A percentile compares a stretch with the other conserved stretches of the same genome.
These are phyloP conservation scores for Drosophila anceps DNA, from an alignment of 2,888 invertebrate genomes.

Conservation along the genomic window DNA sequence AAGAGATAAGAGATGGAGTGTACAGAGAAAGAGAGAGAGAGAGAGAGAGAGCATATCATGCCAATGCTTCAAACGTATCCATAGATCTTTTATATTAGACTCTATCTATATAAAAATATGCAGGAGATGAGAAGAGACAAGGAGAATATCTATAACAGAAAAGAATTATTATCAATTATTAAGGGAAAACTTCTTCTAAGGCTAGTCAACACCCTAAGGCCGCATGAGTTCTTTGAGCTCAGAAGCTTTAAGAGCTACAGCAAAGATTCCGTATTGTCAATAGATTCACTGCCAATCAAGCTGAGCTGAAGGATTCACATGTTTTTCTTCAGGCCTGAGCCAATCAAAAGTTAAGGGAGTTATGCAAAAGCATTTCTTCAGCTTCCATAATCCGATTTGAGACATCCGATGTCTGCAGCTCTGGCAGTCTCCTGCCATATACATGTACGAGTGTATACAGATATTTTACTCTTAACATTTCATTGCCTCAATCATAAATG, in stretches of 20 bases:
- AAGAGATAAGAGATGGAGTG: not conserved
- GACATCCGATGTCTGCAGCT: not conserved
- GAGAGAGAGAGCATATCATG: too few relatives aligned
- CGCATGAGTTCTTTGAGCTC: not conserved
- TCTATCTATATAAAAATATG: too few relatives aligned
- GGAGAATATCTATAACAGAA: too few relatives aligned
- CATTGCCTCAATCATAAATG: slow-evolving; percentile 18
- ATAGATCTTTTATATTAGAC: too few relatives aligned
- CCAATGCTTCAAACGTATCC: too few relatives aligned
- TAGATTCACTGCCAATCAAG: not conserved
- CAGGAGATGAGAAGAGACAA: too few relatives aligned
- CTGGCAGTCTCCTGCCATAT: too few relatives aligned
- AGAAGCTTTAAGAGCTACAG: not conserved
- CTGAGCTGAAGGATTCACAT: not conserved
- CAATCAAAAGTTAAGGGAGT: not conserved
- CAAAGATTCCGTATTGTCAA: not conserved
- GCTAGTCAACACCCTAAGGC: too few relatives aligned
- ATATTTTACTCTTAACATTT: not conserved
- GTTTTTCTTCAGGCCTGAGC: not conserved
- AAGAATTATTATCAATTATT: too few relatives aligned
- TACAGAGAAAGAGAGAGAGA: too few relatives aligned
- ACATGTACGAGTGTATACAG: too few relatives aligned
- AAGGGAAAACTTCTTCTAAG: too few relatives aligned
- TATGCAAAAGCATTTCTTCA: not conserved
- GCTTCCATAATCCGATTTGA: not conserved